phyloP scores from a whole-genome alignment of 2,113 vertebrate species.

The Neogobius melanostomus region DNA sequence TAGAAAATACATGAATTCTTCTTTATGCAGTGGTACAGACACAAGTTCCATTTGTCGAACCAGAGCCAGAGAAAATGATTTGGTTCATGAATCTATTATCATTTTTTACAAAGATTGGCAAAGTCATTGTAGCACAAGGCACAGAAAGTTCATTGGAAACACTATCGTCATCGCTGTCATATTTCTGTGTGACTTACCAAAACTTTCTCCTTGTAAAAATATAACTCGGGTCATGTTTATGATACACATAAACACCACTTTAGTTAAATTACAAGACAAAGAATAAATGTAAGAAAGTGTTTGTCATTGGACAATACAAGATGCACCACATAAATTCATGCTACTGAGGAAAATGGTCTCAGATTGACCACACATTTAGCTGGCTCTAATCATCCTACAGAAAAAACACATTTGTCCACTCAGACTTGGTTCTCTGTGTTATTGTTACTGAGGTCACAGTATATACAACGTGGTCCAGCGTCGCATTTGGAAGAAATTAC shows the following conservation, averaged over 20 bases:
- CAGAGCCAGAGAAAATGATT: too few relatives aligned
- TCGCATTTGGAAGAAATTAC: slow-evolving; percentile 35
- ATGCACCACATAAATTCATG: slow-evolving; percentile 31
- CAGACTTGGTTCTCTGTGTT: slow-evolving; percentile 32
- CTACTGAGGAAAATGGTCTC: slow-evolving; percentile 27
- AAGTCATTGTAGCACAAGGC: not conserved
- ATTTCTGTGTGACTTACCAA: not conserved
- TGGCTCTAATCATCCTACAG: slow-evolving; percentile 32
- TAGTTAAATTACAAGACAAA: slow-evolving; percentile 8
- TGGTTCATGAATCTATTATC: not conserved
- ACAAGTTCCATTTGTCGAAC: too few relatives aligned
- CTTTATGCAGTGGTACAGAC: too few relatives aligned
- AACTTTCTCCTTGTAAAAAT: not conserved
- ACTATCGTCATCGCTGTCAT: not conserved
- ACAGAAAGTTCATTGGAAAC: not conserved
- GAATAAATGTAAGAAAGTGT: slow-evolving; percentile 41
- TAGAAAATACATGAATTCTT: too few relatives aligned
- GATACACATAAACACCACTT: not conserved
- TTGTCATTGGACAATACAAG: slow-evolving; percentile 40
- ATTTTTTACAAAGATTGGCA: not conserved
- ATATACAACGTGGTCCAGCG: slow-evolving; percentile 18
- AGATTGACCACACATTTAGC: slow-evolving; percentile 28
- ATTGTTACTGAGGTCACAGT: slow-evolving; percentile 24
- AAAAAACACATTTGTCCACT: slow-evolving; percentile 37
- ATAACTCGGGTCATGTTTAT: not conserved